Conservation (phyloP, 92 coral and sea anemone species). For the Montipora capitata region DNA sequence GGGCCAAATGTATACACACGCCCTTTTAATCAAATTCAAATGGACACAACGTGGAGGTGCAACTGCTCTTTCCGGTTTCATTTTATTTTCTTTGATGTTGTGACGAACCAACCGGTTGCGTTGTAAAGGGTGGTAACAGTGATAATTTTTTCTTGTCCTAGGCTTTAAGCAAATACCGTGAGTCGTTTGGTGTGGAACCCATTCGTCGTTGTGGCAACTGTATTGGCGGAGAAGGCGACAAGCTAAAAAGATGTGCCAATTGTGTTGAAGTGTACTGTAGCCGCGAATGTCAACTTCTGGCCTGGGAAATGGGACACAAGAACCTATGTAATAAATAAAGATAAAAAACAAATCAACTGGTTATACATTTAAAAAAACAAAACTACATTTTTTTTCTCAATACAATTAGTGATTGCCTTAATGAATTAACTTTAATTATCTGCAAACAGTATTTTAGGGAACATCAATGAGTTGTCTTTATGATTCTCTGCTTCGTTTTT, state of each 20-base stretch:
- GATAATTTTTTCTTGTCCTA: not conserved
- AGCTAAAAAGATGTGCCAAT: conserved; percentile 95
- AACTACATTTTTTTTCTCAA: not conserved
- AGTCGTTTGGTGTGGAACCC: conserved; percentile 84
- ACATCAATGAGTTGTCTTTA: too few relatives aligned
- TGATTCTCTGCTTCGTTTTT: too few relatives aligned
- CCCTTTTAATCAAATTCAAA: too few relatives aligned
- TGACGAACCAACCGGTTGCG: too few relatives aligned
- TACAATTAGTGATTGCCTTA: too few relatives aligned
- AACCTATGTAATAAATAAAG: conserved; percentile 68
- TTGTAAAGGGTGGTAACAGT: not conserved
- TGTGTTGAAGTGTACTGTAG: conserved; percentile 96
- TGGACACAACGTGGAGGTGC: not conserved
- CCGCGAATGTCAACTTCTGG: conserved; percentile 86
- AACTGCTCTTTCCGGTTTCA: not conserved
- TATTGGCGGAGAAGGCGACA: conserved; percentile 96
- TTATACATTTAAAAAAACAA: not conserved
- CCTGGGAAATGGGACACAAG: conserved; percentile 98
- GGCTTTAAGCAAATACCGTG: conserved; percentile 91
- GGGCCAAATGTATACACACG: too few relatives aligned
- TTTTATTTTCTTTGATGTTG: too few relatives aligned
- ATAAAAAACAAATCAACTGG: not conserved
- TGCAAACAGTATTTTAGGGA: too few relatives aligned
- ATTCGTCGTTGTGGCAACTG: conserved; percentile 98
- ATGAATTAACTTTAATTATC: too few relatives aligned